phyloP scores from a whole-genome alignment of 2,113 vertebrate genomes.

The Thamnophis sirtalis region DNA sequence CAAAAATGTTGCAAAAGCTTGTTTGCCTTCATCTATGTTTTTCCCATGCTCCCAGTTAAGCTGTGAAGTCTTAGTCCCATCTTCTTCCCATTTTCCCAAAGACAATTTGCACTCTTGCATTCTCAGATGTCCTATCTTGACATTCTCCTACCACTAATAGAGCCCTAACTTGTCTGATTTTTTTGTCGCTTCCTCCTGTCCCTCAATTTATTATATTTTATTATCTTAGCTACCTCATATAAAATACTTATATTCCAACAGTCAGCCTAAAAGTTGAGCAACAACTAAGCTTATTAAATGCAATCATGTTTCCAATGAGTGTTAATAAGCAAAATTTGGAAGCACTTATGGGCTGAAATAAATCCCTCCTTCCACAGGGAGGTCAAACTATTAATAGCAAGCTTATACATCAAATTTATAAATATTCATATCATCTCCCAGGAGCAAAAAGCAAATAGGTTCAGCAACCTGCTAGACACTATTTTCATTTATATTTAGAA shows the following conservation, averaged over 20 bases:
- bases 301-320: slow-evolving; percentile 5
- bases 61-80: not conserved
- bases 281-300: slow-evolving; percentile 6
- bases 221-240: not conserved
- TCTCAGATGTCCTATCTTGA: not conserved
- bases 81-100: not conserved
- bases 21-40: not conserved
- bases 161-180: not conserved
- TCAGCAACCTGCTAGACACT: slow-evolving; percentile 29
- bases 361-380: not conserved
- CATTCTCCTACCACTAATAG: not conserved
- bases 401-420: slow-evolving; percentile 22
- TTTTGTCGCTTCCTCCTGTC: not conserved
- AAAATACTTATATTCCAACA: not conserved
- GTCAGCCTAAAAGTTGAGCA: not conserved
- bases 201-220: not conserved
- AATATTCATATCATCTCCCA: slow-evolving; percentile 35
- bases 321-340: not conserved
- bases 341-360: slow-evolving; percentile 18
- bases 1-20: not conserved
- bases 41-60: not conserved
- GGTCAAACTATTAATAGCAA: slow-evolving; percentile 29
- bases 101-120: not conserved
- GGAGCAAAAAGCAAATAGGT: slow-evolving; percentile 31
- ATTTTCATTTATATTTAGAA: slow-evolving; percentile 45